Conservation (phyloP, 2,113 vertebrate genomes). For the Callipepla squamata region DNA sequence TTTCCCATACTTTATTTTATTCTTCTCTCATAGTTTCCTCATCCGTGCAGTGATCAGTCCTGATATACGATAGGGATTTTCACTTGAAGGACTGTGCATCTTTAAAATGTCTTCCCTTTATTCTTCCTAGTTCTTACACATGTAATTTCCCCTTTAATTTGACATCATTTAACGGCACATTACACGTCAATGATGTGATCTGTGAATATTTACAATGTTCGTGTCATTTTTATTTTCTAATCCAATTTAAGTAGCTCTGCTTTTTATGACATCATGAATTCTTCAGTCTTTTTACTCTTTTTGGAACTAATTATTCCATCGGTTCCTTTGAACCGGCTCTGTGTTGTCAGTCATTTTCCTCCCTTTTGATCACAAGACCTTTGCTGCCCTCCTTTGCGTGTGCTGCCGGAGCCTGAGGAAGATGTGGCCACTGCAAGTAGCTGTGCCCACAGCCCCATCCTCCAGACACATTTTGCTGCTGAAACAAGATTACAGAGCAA, state of each 20-base stretch:
- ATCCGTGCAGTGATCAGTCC: conserved; percentile 54
- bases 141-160: conserved; percentile 88
- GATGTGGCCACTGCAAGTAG: neutral
- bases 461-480: neutral
- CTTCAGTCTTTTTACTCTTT: conserved; percentile 84
- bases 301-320: conserved; percentile 85
- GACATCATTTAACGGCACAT: conserved; percentile 88
- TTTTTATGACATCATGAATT: conserved; percentile 88
- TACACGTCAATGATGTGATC: conserved; percentile 86
- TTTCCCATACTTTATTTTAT: conserved; percentile 74
- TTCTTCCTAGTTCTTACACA: conserved; percentile 81
- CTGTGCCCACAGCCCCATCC: neutral
- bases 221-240: conserved; percentile 88
- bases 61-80: conserved; percentile 76
- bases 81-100: conserved; percentile 81
- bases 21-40: conserved; percentile 53
- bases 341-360: conserved; percentile 78
- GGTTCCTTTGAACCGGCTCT: conserved; percentile 73
- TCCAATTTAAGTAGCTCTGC: conserved; percentile 84
- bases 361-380: conserved; percentile 75
- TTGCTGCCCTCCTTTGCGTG: conserved; percentile 76
- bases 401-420: conserved; percentile 32
- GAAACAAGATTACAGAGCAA: neutral
- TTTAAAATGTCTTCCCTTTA: conserved; percentile 86
- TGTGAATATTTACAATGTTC: conserved; percentile 88